Evolutionary conservation across 1,140 invertebrate genomes (phyloP).

Genomic region (Mycetomoellerius zeteki): DNA sequence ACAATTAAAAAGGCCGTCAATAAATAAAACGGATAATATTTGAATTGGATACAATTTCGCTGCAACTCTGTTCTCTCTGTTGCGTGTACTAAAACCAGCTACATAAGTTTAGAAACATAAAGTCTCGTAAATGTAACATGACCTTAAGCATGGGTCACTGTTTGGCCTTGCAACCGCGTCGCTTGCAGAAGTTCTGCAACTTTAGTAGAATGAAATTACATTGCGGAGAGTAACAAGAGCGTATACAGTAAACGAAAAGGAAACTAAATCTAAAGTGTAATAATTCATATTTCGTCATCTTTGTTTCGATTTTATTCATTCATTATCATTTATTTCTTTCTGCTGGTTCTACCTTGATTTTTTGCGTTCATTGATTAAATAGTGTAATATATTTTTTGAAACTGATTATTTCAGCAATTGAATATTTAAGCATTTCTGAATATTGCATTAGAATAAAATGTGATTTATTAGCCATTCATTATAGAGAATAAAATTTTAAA

Average conservation of each 20-base stretch:
- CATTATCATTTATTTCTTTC: neutral
- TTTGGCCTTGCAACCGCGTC: slow-evolving; percentile 45
- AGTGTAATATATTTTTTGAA: neutral
- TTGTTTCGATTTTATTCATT: neutral
- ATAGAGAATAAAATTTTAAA: neutral
- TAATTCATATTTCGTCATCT: slow-evolving; percentile 7
- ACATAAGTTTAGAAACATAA: slow-evolving; percentile 40
- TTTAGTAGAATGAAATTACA: slow-evolving; percentile 47
- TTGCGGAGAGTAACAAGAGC: neutral
- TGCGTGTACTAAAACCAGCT: neutral
- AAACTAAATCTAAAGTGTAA: slow-evolving; percentile 4
- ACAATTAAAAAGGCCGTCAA: slow-evolving; percentile 16
- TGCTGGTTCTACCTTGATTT: neutral
- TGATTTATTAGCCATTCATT: neutral
- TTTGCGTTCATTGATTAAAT: neutral
- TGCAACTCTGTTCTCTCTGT: slow-evolving; percentile 19
- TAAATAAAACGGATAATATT: slow-evolving; percentile 18
- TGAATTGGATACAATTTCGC: neutral
- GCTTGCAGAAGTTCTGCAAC: slow-evolving; percentile 15
- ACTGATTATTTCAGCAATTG: neutral
- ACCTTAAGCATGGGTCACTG: slow-evolving; percentile 45
- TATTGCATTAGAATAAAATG: neutral
- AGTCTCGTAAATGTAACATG: slow-evolving; percentile 49
- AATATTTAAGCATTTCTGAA: neutral
- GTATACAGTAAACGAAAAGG: neutral